phyloP scores from a whole-genome alignment of 2,113 vertebrate genomes.

The Arvicanthis niloticus region DNA sequence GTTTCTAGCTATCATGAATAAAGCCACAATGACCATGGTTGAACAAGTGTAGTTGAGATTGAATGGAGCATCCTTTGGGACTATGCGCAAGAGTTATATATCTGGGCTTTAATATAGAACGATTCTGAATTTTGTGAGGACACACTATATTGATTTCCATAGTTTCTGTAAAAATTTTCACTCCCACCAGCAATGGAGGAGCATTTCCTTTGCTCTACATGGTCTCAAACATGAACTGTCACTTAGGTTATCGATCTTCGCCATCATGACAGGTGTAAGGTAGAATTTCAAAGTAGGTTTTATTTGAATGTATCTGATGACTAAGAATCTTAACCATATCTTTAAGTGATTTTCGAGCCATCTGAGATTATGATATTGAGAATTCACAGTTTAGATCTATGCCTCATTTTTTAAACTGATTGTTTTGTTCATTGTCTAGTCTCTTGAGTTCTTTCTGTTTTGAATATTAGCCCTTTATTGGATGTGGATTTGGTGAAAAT shows the following conservation, averaged over 20 bases:
- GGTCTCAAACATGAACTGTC: neutral
- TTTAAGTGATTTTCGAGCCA: neutral
- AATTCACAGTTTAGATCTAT: neutral
- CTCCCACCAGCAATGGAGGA: neutral
- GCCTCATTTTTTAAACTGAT: neutral
- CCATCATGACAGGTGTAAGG: neutral
- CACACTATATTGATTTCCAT: neutral
- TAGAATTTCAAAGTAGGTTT: neutral
- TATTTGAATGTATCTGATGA: neutral
- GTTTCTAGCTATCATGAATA: neutral
- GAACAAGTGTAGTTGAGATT: neutral
- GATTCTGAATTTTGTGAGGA: neutral
- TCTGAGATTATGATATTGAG: neutral
- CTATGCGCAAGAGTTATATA: neutral
- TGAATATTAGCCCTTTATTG: neutral
- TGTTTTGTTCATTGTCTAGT: neutral
- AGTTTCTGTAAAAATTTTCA: neutral
- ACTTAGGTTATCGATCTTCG: neutral
- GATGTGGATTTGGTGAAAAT: neutral
- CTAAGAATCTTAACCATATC: neutral
- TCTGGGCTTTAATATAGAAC: neutral
- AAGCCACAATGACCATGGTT: neutral
- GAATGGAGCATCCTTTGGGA: neutral
- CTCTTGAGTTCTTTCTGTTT: neutral
- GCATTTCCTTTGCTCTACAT: neutral